These are phyloP conservation scores for Coenonympha glycerion DNA, from an alignment of 2,888 invertebrate genomes.

Conservation along the genomic window DNA sequence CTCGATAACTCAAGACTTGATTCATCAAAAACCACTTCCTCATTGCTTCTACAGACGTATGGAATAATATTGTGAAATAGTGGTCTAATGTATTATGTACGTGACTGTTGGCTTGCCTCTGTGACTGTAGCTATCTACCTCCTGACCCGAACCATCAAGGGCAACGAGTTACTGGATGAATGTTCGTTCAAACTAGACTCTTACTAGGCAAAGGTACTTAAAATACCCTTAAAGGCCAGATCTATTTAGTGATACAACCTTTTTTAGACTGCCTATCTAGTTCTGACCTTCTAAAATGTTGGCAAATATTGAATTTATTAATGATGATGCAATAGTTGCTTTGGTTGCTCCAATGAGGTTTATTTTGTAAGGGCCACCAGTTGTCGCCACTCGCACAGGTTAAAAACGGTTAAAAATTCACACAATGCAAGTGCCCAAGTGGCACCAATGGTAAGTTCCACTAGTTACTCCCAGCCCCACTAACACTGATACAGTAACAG, in stretches of 20 bases:
- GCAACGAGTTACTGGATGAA: slow-evolving; percentile 27
- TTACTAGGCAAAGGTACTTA: slow-evolving; percentile 23
- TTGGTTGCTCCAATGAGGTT: too few relatives aligned
- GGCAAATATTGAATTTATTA: neutral
- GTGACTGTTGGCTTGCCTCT: slow-evolving; percentile 25
- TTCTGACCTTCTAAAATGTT: slow-evolving; percentile 3
- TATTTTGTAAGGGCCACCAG: too few relatives aligned
- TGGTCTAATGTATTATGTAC: slow-evolving; percentile 14
- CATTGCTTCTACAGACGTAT: neutral
- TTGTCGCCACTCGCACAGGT: too few relatives aligned
- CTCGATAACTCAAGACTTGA: slow-evolving; percentile 11
- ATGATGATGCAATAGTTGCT: neutral
- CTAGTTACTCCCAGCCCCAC: too few relatives aligned
- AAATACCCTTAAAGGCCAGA: slow-evolving; percentile 18
- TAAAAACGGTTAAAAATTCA: too few relatives aligned
- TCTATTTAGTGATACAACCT: slow-evolving; percentile 8
- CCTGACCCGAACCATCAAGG: slow-evolving; percentile 27
- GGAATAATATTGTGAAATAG: slow-evolving; percentile 13
- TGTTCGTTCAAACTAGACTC: slow-evolving; percentile 21
- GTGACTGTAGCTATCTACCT: slow-evolving; percentile 23
- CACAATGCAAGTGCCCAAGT: too few relatives aligned
- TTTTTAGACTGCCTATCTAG: neutral
- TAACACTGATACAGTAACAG: too few relatives aligned
- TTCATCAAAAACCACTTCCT: slow-evolving; percentile 11
- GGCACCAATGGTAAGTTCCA: too few relatives aligned